Base-by-base conservation (phyloP, 2,888 invertebrate species). In the Athalia cordata region DNA sequence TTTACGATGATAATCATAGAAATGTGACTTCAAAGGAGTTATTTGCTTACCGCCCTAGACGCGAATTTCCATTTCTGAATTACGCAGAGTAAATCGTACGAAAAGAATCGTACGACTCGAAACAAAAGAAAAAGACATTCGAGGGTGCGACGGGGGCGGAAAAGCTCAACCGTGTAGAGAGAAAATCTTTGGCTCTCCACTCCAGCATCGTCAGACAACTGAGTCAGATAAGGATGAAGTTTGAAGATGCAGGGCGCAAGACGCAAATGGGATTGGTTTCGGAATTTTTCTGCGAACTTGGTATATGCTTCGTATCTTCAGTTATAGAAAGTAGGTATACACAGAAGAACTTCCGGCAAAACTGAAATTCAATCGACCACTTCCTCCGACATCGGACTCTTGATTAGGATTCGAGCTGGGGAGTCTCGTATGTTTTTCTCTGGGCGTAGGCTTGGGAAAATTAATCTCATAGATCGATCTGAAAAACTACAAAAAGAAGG, bases 221-320 rank as follows among this genome's bases (percentile, higher is more conserved):
- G 29, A 29, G 29, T 29, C 29, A 29, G 75, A 47, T 49, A 67
- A 65, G 57, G 29, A 57, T 72, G 76, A 57, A 57, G 77, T 75
- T 75, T 68, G 77, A 72, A 59, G 29, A 57, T 47, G 50, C 70
- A 77, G 81, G 80, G 70, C 67, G 55, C 79, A 78, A 81, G 81
- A 83, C 81, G 84, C 83, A 87, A 87, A 86, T 87, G 85, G 85
- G 83, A 87, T 87, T 86, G 85, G 84, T 81, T 86, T 84, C 85
- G 79, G 81, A 85, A 87, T 86, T 85, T 84, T 82, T 80, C 59
- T 72, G 29, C 29, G 45, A 59, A 47, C 72, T 72, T 47, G 72
- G 72, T 72, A 57, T 29, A 29, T 29, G 72, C n/a, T 47, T 59
- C 72, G 72, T 72, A 72, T 72, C 72, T 59, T 72, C 47, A 8